A percentile compares a stretch with the other conserved stretches of the same genome.
Evolutionary conservation across 2,113 vertebrate genomes (phyloP).

Genomic region (Merops nubicus): DNA sequence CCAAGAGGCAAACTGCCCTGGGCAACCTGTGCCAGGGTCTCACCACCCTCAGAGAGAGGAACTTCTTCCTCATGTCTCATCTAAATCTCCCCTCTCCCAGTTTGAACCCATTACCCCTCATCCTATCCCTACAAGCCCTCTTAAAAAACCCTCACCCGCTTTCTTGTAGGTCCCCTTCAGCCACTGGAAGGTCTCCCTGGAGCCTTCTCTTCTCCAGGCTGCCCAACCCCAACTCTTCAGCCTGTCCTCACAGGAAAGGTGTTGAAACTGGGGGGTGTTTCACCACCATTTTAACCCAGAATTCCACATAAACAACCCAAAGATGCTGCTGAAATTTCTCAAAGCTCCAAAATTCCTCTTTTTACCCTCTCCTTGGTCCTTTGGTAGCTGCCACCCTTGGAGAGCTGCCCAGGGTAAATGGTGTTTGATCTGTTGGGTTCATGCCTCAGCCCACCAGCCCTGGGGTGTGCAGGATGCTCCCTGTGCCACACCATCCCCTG

Average conservation of each 20-base stretch:
- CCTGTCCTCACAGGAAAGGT: neutral
- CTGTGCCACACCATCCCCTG: neutral
- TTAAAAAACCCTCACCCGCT: neutral
- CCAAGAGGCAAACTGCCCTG: neutral
- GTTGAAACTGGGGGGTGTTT: neutral
- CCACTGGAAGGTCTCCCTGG: neutral
- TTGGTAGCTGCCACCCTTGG: neutral
- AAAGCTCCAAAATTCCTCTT: neutral
- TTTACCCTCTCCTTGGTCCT: neutral
- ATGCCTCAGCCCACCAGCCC: fast-evolving
- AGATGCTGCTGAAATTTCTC: neutral
- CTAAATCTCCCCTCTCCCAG: neutral
- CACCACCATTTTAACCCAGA: neutral
- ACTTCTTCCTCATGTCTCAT: neutral
- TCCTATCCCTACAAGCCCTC: neutral
- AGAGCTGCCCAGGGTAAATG: neutral
- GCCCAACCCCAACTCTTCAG: neutral
- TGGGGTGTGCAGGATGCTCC: neutral
- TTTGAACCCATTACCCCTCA: neutral
- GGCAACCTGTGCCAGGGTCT: neutral
- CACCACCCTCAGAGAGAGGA: neutral
- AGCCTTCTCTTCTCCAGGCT: neutral
- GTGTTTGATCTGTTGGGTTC: neutral
- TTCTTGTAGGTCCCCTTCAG: neutral
- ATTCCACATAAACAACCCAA: neutral